Conservation (phyloP, 2,113 vertebrate species). For the Gulo gulo region DNA sequence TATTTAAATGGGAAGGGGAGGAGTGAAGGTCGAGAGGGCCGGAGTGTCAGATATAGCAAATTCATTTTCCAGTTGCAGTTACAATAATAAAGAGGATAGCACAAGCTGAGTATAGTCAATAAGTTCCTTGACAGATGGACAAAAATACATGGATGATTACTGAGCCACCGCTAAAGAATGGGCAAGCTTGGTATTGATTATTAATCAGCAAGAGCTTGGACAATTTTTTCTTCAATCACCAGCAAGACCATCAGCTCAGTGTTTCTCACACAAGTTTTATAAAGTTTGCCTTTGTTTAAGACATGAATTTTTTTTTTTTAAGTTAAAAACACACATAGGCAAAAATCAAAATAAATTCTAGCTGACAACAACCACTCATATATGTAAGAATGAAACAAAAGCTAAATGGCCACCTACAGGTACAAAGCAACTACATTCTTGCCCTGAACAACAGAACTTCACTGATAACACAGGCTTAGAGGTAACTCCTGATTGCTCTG, state of each 20-base stretch:
- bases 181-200: background rate
- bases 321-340: background rate
- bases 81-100: background rate
- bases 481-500: background rate
- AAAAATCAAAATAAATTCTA: background rate
- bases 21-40: background rate
- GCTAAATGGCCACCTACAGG: background rate
- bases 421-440: background rate
- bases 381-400: background rate
- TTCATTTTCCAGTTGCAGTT: background rate
- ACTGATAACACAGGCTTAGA: background rate
- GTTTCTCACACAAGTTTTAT: background rate
- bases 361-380: background rate
- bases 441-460: background rate
- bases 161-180: background rate
- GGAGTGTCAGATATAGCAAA: background rate
- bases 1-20: background rate
- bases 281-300: background rate
- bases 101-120: background rate
- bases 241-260: background rate
- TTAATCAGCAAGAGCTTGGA: too few relatives aligned
- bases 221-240: background rate
- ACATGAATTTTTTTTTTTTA: background rate
- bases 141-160: background rate
- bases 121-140: background rate